A percentile compares a stretch with the other conserved stretches of the same genome.
phyloP scores from a whole-genome alignment of 2,888 invertebrate genomes.

The Agrenia bidenticulata region DNA sequence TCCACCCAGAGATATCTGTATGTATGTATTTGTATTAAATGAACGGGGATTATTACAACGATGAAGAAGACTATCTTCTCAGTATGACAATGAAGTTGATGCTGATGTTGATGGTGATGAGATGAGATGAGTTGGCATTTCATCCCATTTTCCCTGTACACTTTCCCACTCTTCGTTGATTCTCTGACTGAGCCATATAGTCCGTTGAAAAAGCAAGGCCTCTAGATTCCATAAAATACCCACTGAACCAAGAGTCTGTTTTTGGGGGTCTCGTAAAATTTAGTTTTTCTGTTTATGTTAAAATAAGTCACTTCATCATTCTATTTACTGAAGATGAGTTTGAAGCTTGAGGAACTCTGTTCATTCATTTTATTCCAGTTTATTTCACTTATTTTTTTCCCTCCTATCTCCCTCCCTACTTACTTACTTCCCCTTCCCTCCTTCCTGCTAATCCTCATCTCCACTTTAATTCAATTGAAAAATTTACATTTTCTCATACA shows the following conservation, averaged over 20 bases:
- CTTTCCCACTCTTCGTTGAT: not conserved
- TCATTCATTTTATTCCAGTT: constrained; percentile 16
- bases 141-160: not conserved
- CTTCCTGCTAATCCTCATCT: constrained; percentile 24
- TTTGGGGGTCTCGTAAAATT: too few relatives aligned
- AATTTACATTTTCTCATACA: constrained; percentile 24
- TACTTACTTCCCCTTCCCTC: constrained; percentile 1
- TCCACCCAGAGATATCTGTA: too few relatives aligned
- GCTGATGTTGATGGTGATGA: constrained; percentile 17
- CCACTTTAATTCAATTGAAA: constrained; percentile 32
- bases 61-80: too few relatives aligned
- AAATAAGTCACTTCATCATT: constrained; percentile 6
- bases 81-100: constrained; percentile 12
- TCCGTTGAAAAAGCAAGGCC: not conserved
- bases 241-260: not conserved
- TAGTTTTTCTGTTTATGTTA: not conserved
- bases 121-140: constrained; percentile 15
- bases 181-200: not conserved
- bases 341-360: constrained; percentile 6
- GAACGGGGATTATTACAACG: constrained; percentile 18
- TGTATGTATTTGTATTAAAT: constrained; percentile 10
- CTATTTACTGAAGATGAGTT: constrained; percentile 14
- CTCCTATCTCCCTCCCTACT: not conserved
- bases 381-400: constrained; percentile 3
- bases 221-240: not conserved